Percentiles rank a stretch among this genome's conserved stretches.
Evolutionary conservation across 2,888 invertebrate species (phyloP).

Genomic region (Drosophila rubida): DNA sequence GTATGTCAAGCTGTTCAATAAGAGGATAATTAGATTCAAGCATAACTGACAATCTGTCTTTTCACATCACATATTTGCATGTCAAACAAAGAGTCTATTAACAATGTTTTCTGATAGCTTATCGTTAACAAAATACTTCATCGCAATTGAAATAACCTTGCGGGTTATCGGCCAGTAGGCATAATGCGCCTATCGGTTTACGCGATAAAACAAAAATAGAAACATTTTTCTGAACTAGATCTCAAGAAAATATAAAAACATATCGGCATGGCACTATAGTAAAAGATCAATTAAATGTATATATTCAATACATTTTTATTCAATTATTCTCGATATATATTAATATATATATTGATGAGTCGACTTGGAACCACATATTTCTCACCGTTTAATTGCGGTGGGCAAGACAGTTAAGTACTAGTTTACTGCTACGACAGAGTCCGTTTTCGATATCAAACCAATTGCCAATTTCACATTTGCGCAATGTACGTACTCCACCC

Average conservation of each 20-base stretch:
- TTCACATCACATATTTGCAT: neutral
- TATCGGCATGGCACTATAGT: neutral
- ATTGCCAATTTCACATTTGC: conserved; percentile 44
- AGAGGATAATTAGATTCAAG: neutral
- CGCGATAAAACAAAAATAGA: neutral
- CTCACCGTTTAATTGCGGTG: conserved; percentile 46
- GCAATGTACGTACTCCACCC: conserved; percentile 34
- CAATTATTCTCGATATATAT: neutral
- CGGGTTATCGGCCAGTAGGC: conserved; percentile 8
- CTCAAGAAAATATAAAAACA: neutral
- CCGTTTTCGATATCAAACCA: conserved; percentile 59
- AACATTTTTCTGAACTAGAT: neutral
- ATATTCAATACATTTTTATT: neutral
- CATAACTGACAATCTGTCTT: neutral
- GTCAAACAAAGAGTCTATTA: neutral
- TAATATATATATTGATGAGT: neutral
- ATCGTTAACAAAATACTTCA: neutral
- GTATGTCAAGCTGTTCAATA: neutral
- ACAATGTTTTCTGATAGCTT: neutral
- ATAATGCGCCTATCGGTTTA: neutral
- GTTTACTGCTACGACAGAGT: conserved; percentile 44
- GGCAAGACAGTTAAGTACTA: conserved; percentile 56
- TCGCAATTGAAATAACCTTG: conserved; percentile 7
- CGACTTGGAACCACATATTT: neutral
- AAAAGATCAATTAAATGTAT: neutral